These are phyloP conservation scores for Salvelinus sp. DNA, from an alignment of 2,113 vertebrate genomes.

Conservation along the genomic window DNA sequence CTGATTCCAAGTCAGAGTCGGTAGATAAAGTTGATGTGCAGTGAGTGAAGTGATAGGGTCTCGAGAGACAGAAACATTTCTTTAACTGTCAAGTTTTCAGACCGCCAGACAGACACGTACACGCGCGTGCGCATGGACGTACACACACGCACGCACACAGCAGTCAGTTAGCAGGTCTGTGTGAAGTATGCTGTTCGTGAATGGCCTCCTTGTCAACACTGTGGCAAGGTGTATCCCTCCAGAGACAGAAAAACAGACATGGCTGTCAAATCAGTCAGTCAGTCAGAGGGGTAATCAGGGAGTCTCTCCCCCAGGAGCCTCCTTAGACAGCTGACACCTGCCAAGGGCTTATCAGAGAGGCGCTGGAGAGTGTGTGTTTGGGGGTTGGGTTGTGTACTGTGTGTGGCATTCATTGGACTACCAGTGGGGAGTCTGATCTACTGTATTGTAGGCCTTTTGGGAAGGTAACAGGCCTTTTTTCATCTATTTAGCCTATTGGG, in stretches of 20 bases:
- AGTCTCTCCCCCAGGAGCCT: constrained; percentile 13
- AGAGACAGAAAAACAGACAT: constrained; percentile 27
- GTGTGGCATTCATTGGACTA: not conserved
- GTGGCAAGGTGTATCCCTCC: constrained; percentile 43
- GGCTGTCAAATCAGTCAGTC: not conserved
- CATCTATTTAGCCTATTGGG: not conserved
- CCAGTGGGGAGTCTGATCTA: too few relatives aligned
- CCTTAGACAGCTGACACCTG: constrained; percentile 29
- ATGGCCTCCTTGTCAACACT: constrained; percentile 50
- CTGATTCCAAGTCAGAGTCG: constrained; percentile 41
- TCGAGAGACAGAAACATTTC: constrained; percentile 36
- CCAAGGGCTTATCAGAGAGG: constrained; percentile 12
- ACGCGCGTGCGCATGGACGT: not conserved
- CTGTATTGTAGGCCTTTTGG: not conserved
- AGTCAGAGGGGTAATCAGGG: constrained; percentile 14
- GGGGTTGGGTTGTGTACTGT: not conserved
- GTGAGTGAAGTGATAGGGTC: not conserved
- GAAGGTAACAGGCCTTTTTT: not conserved
- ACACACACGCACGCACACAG: not conserved
- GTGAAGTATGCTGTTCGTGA: constrained; percentile 57
- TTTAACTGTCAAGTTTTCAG: constrained; percentile 38
- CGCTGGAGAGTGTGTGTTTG: not conserved
- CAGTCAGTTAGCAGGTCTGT: constrained; percentile 38
- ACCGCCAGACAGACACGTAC: not conserved
- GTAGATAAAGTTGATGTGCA: constrained; percentile 36